Conservation (phyloP, 2,888 invertebrate species). For the Tricholauxania praeusta region DNA sequence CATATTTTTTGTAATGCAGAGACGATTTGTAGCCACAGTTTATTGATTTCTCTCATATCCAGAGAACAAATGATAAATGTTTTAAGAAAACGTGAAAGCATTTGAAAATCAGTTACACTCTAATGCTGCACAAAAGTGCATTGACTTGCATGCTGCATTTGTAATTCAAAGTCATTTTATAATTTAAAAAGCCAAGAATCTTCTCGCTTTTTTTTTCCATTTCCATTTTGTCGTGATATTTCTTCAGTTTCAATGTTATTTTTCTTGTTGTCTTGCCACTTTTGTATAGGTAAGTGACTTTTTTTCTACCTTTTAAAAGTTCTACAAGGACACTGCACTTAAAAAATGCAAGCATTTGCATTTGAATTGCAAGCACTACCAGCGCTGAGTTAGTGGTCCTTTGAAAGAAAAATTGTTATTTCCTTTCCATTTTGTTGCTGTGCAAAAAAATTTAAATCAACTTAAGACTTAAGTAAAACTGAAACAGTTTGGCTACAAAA, state of each 20-base stretch:
- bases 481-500: neutral
- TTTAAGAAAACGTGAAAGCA: neutral
- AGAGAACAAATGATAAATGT: no score
- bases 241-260: no score
- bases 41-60: no score
- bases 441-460: constrained; percentile 5
- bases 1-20: no score
- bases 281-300: neutral
- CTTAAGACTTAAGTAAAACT: constrained; percentile 1
- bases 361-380: neutral
- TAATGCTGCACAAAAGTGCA: constrained; percentile 4
- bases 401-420: neutral
- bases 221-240: neutral
- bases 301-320: neutral
- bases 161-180: neutral
- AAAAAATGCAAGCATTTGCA: constrained; percentile 20
- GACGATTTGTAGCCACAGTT: no score
- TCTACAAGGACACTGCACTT: constrained; percentile 3
- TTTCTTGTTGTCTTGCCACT: neutral
- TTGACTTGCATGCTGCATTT: constrained; percentile 13
- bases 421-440: neutral
- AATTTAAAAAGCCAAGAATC: neutral
- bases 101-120: neutral
- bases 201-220: neutral
- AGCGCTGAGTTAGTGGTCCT: no score